phyloP scores from a whole-genome alignment of 2,113 vertebrate genomes.

The Crotophaga sulcirostris region DNA sequence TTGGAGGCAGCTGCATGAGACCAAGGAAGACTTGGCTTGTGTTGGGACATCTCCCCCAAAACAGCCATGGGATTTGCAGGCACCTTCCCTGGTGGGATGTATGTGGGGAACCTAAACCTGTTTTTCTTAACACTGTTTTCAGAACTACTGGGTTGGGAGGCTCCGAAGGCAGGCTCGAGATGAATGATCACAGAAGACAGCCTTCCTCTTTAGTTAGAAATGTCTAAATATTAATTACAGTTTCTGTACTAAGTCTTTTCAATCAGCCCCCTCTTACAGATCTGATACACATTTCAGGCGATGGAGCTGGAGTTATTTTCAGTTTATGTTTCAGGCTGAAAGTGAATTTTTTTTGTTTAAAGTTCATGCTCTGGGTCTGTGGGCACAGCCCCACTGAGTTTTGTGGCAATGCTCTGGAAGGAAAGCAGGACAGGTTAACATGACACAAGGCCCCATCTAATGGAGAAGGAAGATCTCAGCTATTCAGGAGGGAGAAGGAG shows the following conservation, averaged over 20 bases:
- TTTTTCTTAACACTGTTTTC: background rate
- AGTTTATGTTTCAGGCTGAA: background rate
- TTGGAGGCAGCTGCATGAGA: background rate
- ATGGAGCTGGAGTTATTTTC: background rate
- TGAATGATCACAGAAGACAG: background rate
- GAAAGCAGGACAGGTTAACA: background rate
- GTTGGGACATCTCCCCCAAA: background rate
- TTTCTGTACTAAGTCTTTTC: background rate
- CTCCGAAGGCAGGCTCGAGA: accelerated
- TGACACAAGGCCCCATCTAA: background rate
- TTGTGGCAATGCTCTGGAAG: background rate
- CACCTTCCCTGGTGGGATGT: background rate
- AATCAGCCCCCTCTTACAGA: background rate
- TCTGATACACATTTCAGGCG: background rate
- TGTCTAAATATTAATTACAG: background rate
- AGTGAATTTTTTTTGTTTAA: background rate
- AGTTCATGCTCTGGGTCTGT: background rate
- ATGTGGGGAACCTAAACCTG: accelerated
- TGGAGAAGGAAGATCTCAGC: background rate
- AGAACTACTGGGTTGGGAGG: background rate
- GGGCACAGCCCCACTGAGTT: background rate
- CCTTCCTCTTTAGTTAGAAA: background rate
- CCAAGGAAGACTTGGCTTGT: background rate
- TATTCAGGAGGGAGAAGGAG: background rate
- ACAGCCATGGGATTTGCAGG: background rate